Conservation (phyloP, 2,797 vertebrate species). For the Nyctibius grandis region DNA sequence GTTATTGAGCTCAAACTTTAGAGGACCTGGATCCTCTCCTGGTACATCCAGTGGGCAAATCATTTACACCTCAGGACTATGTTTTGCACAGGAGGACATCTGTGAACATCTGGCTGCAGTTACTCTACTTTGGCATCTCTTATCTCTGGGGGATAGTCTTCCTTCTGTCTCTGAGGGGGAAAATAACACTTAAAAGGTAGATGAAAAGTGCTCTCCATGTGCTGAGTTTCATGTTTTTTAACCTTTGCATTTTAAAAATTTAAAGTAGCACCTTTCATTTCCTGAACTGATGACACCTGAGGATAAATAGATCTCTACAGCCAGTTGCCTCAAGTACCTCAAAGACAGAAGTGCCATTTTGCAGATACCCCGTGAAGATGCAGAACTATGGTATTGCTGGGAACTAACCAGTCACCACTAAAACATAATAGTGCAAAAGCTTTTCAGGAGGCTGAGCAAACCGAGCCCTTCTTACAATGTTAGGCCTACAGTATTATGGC, state of each 20-base stretch:
- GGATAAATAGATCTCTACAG: not conserved
- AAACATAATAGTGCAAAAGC: not conserved
- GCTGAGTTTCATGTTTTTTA: not conserved
- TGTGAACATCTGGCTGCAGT: not conserved
- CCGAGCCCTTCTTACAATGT: not conserved
- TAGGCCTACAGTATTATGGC: not conserved
- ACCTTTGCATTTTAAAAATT: not conserved
- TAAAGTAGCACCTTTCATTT: not conserved
- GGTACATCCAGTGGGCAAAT: not conserved
- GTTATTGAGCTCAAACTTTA: not conserved
- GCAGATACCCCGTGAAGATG: not conserved
- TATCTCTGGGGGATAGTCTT: not conserved
- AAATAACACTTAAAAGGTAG: not conserved
- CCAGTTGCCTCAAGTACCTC: not conserved
- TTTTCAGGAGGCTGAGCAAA: not conserved
- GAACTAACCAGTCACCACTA: not conserved
- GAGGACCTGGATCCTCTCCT: not conserved
- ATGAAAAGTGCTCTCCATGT: not conserved
- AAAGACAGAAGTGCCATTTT: not conserved
- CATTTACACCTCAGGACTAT: not conserved
- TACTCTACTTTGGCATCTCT: not conserved
- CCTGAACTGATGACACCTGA: not conserved
- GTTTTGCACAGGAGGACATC: not conserved
- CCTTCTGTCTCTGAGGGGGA: not conserved
- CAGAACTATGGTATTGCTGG: fast-evolving